Conservation (phyloP, 1,140 invertebrate genomes). For the Leptoteleia sp. region DNA sequence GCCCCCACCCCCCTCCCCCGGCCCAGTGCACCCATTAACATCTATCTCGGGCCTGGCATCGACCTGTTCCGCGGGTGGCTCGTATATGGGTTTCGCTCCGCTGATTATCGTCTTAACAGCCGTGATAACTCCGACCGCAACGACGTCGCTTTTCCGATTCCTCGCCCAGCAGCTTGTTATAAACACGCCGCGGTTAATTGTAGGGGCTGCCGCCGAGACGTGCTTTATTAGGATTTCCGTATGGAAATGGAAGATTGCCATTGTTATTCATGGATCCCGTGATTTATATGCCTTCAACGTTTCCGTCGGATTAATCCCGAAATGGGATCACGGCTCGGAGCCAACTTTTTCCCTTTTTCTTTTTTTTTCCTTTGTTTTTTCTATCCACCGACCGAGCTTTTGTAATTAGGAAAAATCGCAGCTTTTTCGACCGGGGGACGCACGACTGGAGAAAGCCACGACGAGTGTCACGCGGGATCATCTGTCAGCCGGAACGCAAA, state of each 20-base stretch:
- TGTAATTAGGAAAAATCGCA: constrained; percentile 46
- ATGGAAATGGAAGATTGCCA: constrained; percentile 48
- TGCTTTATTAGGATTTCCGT: constrained; percentile 40
- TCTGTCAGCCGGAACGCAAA: too few species aligned
- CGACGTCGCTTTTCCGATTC: constrained; percentile 64
- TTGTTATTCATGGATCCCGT: constrained; percentile 55
- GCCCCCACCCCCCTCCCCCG: constrained; percentile 49
- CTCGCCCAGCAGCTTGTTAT: constrained; percentile 59
- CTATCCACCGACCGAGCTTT: neutral
- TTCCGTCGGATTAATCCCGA: constrained; percentile 34
- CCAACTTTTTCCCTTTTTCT: constrained; percentile 22
- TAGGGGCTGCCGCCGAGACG: constrained; percentile 15
- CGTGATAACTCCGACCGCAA: constrained; percentile 66
- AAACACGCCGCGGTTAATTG: constrained; percentile 51
- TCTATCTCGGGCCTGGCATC: constrained; percentile 56
- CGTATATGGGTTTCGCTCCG: constrained; percentile 58
- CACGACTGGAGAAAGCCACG: too few species aligned
- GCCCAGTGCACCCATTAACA: constrained; percentile 57
- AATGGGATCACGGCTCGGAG: constrained; percentile 26
- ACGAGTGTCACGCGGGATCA: too few species aligned
- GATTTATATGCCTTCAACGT: constrained; percentile 19
- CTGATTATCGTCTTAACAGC: constrained; percentile 71
- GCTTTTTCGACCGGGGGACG: too few species aligned
- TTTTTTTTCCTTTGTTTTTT: too few species aligned
- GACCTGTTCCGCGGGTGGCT: constrained; percentile 62